A percentile compares a stretch with the other conserved stretches of the same genome.
Evolutionary conservation across 2,113 vertebrate genomes (phyloP).

Genomic region (Leptodactylus fuscus): DNA sequence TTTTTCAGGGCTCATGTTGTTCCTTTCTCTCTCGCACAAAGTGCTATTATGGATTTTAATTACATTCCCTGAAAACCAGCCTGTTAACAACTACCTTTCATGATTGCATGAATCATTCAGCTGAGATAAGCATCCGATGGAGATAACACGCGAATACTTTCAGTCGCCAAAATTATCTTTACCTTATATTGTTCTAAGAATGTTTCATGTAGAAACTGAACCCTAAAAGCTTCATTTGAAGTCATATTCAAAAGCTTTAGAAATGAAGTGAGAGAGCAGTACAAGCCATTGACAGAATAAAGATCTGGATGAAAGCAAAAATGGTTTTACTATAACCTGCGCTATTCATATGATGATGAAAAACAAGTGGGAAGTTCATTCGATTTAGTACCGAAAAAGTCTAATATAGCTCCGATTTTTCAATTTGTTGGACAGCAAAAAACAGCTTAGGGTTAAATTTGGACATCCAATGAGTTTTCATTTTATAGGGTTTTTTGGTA

Average conservation of each 20-base stretch:
- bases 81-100: constrained; percentile 42
- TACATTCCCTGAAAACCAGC: constrained; percentile 52
- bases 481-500: no score
- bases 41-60: constrained; percentile 59
- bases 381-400: neutral
- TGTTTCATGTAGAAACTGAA: constrained; percentile 41
- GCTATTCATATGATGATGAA: neutral
- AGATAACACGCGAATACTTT: constrained; percentile 48
- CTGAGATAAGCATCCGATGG: constrained; percentile 53
- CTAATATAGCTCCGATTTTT: neutral
- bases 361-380: neutral
- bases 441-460: no score
- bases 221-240: constrained; percentile 41
- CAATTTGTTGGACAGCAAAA: neutral
- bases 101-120: constrained; percentile 50
- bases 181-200: constrained; percentile 34
- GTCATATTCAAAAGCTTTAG: constrained; percentile 31
- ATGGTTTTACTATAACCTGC: neutral
- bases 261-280: neutral
- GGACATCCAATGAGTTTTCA: no score
- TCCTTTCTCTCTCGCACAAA: constrained; percentile 43
- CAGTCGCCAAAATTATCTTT: constrained; percentile 45
- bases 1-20: constrained; percentile 32
- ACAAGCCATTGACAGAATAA: constrained; percentile 1
- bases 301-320: neutral